phyloP scores from a whole-genome alignment of 1,140 invertebrate species.

The Nasonia vitripennis region DNA sequence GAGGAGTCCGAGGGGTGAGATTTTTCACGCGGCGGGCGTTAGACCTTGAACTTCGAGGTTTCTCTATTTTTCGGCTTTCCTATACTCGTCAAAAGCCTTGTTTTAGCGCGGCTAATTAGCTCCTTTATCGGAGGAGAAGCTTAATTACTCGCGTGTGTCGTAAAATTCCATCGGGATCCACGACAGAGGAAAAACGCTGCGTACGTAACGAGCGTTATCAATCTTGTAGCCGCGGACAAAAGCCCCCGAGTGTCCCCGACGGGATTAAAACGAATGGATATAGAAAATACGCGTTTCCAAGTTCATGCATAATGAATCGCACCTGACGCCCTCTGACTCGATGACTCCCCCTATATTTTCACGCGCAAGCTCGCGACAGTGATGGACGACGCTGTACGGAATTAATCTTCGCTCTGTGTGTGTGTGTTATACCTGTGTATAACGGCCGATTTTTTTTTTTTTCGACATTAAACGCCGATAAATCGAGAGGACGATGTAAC shows the following conservation, averaged over 20 bases:
- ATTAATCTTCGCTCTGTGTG: slow-evolving; percentile 55
- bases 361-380: slow-evolving; percentile 53
- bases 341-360: slow-evolving; percentile 9
- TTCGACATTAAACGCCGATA: slow-evolving; percentile 7
- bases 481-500: neutral
- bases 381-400: slow-evolving; percentile 58
- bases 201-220: slow-evolving; percentile 8
- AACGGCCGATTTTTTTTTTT: neutral
- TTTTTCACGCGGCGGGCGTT: neutral
- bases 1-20: neutral
- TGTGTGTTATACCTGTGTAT: neutral
- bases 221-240: neutral
- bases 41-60: neutral
- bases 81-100: too few species aligned
- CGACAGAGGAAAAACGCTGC: too few species aligned
- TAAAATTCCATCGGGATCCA: too few species aligned
- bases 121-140: too few species aligned
- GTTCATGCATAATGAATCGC: slow-evolving; percentile 40
- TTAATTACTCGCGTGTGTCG: too few species aligned
- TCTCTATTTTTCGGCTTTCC: neutral
- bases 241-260: neutral
- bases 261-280: neutral
- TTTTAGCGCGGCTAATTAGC: too few species aligned
- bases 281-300: slow-evolving; percentile 28
- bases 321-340: neutral